phyloP scores from a whole-genome alignment of 2,113 vertebrate species.

The Hippocampus abdominalis region DNA sequence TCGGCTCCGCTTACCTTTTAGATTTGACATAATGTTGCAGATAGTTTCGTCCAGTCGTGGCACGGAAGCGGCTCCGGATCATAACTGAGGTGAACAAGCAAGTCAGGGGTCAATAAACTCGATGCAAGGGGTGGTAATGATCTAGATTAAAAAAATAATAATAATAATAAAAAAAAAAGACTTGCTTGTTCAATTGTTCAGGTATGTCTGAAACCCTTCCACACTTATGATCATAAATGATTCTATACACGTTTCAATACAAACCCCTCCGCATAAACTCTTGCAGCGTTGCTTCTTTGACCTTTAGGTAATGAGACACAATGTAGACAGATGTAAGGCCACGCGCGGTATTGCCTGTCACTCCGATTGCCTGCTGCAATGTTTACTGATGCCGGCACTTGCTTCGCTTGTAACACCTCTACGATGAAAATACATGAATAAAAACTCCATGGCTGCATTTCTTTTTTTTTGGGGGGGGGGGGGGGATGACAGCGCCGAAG shows the following conservation, averaged over 20 bases:
- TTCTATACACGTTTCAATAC: neutral
- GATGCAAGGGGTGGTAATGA: neutral
- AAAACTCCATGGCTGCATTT: neutral
- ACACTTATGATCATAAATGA: neutral
- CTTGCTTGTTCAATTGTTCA: neutral
- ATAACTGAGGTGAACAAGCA: neutral
- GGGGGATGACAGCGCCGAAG: slow-evolving; percentile 22
- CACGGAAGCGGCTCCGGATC: too few species aligned
- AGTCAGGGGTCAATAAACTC: neutral
- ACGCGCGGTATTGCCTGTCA: slow-evolving; percentile 7
- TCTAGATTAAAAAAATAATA: neutral
- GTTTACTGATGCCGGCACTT: neutral
- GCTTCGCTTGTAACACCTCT: neutral
- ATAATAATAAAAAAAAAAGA: neutral
- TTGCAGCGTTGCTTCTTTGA: neutral
- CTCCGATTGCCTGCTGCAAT: neutral
- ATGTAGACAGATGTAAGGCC: neutral
- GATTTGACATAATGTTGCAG: neutral
- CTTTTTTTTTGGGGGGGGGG: neutral
- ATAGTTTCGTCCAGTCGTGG: neutral
- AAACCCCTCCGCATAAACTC: neutral
- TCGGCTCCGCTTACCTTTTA: neutral
- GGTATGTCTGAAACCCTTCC: neutral
- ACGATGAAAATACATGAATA: neutral
- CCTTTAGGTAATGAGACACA: neutral